Evolutionary conservation across 2,888 invertebrate species (phyloP).

Genomic region (Miltochrista miniata): DNA sequence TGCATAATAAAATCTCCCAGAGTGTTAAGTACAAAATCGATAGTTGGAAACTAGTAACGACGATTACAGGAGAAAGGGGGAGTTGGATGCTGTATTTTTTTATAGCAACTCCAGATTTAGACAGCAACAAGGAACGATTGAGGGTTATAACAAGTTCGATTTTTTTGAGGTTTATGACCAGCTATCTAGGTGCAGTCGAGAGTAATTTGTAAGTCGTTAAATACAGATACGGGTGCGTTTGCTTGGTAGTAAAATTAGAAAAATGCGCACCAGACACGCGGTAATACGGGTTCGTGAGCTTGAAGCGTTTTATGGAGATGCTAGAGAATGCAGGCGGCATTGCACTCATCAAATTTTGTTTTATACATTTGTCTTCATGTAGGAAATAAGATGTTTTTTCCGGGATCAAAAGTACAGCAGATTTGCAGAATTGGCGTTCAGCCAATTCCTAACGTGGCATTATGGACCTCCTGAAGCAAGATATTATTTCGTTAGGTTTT

Average conservation of each 20-base stretch:
- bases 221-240: slow-evolving; percentile 21
- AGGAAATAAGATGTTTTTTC: no score
- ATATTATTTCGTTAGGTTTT: no score
- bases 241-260: slow-evolving; percentile 30
- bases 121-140: slow-evolving; percentile 25
- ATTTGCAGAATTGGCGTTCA: no score
- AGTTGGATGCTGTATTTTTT: slow-evolving; percentile 1
- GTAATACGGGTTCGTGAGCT: no score
- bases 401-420: no score
- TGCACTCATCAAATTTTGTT: no score
- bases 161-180: slow-evolving; percentile 24
- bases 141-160: slow-evolving; percentile 12
- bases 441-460: no score
- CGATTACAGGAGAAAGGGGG: not conserved
- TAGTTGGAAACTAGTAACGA: slow-evolving; percentile 23
- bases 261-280: slow-evolving; percentile 16
- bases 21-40: slow-evolving; percentile 32
- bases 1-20: slow-evolving; percentile 24
- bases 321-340: no score
- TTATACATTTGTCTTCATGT: no score
- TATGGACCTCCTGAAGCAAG: no score
- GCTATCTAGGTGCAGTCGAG: slow-evolving; percentile 14
- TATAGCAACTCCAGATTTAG: slow-evolving; percentile 23
- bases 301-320: no score
- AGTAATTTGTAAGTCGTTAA: slow-evolving; percentile 35